Evolutionary conservation across 2,888 invertebrate genomes (phyloP).

Genomic region (Drosophila borborema): DNA sequence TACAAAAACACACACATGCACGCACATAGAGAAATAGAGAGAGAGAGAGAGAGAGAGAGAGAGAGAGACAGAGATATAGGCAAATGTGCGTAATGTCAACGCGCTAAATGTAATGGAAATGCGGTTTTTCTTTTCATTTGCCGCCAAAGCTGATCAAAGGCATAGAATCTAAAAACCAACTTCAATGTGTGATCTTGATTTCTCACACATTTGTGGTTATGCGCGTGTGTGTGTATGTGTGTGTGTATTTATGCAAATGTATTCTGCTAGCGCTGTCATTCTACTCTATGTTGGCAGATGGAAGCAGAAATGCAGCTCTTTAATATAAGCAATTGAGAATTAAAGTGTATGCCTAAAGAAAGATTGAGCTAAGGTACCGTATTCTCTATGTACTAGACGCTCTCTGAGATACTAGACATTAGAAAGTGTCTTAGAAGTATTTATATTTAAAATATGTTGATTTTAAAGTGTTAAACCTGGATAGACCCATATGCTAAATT

Average conservation of each 20-base stretch:
- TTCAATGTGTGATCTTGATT: slow-evolving; percentile 50
- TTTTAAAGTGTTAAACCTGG: no score
- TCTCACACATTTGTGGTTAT: slow-evolving; percentile 22
- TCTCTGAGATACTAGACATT: no score
- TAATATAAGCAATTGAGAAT: background rate
- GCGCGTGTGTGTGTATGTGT: background rate
- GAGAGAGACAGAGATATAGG: background rate
- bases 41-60: background rate
- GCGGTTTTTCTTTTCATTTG: slow-evolving; percentile 75
- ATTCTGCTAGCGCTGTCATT: background rate
- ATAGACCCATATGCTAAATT: no score
- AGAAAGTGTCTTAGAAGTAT: no score
- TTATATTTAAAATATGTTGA: no score
- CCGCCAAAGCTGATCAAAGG: slow-evolving; percentile 62
- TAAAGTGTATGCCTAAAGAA: background rate
- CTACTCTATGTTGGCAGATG: background rate
- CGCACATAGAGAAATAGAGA: no score
- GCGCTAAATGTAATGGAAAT: slow-evolving; percentile 66
- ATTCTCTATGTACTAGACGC: no score
- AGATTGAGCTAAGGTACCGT: no score
- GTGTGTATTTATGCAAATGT: slow-evolving; percentile 4
- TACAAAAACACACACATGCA: slow-evolving; percentile 7
- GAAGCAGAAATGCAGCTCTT: background rate
- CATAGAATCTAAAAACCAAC: slow-evolving; percentile 36
- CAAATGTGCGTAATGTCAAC: slow-evolving; percentile 18